phyloP scores from a whole-genome alignment of 2,888 invertebrate genomes.

The Esperia sulphurella region DNA sequence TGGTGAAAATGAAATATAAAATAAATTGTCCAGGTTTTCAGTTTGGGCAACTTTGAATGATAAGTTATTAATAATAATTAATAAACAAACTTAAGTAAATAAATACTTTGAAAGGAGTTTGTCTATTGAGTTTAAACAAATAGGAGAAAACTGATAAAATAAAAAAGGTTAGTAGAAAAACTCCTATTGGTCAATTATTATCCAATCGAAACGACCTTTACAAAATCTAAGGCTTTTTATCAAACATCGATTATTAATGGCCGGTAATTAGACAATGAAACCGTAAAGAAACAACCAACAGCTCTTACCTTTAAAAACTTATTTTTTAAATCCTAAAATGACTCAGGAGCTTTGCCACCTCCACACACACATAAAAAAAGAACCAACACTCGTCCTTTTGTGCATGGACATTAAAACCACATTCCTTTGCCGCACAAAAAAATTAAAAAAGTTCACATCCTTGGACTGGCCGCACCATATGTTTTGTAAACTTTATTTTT shows the following conservation, averaged over 20 bases:
- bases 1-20: too few species aligned
- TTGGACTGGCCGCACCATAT: slow-evolving; percentile 42
- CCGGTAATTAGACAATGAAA: not conserved
- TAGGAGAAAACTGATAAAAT: too few species aligned
- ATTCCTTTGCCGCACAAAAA: slow-evolving; percentile 49
- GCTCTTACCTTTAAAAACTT: slow-evolving; percentile 34
- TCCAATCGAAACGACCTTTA: not conserved
- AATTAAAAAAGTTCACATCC: slow-evolving; percentile 55
- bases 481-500: slow-evolving; percentile 20
- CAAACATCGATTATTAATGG: not conserved
- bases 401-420: slow-evolving; percentile 56
- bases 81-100: too few species aligned
- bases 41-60: too few species aligned
- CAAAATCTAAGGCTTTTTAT: not conserved
- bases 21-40: too few species aligned
- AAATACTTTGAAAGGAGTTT: too few species aligned
- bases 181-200: not conserved
- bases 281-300: not conserved
- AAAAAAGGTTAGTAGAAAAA: too few species aligned
- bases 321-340: slow-evolving; percentile 31
- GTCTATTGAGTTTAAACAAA: too few species aligned
- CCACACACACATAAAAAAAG: slow-evolving; percentile 36
- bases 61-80: too few species aligned
- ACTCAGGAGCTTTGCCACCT: slow-evolving; percentile 36
- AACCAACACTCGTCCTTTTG: slow-evolving; percentile 59